These are phyloP conservation scores for Oncopodura yosiiana DNA, from an alignment of 1,140 invertebrate genomes.

Conservation along the genomic window DNA sequence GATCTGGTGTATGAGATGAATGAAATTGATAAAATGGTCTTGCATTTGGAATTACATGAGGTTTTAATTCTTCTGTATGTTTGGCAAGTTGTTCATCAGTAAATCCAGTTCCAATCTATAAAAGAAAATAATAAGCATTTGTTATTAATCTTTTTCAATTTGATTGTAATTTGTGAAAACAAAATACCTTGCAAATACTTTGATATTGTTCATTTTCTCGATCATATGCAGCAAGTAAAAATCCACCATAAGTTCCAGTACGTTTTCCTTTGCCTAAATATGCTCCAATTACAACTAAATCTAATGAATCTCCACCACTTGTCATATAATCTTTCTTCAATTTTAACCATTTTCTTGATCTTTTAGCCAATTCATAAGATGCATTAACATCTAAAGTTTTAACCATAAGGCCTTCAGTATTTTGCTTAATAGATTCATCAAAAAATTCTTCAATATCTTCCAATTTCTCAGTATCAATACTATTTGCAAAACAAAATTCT, in stretches of 20 bases:
- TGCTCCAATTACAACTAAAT: slow-evolving; percentile 92
- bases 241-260: slow-evolving; percentile 89
- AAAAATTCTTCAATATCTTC: slow-evolving; percentile 92
- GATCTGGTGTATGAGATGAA: slow-evolving; percentile 67
- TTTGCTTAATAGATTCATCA: slow-evolving; percentile 90
- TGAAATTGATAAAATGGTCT: slow-evolving; percentile 84
- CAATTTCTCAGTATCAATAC: slow-evolving; percentile 68
- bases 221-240: slow-evolving; percentile 94
- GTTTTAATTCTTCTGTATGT: slow-evolving; percentile 67
- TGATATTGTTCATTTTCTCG: slow-evolving; percentile 88
- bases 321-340: slow-evolving; percentile 97
- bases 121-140: slow-evolving; percentile 28
- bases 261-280: slow-evolving; percentile 90
- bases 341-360: slow-evolving; percentile 96
- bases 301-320: slow-evolving; percentile 84
- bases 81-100: slow-evolving; percentile 77
- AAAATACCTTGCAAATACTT: slow-evolving; percentile 70
- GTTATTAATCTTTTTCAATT: not conserved
- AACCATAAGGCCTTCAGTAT: slow-evolving; percentile 98
- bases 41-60: slow-evolving; percentile 60
- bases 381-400: slow-evolving; percentile 89
- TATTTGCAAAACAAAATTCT: slow-evolving; percentile 80
- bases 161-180: slow-evolving; percentile 3
- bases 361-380: slow-evolving; percentile 94
- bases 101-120: slow-evolving; percentile 93